Conservation (phyloP, 2,113 vertebrate species). For the Apaloderma vittatum region DNA sequence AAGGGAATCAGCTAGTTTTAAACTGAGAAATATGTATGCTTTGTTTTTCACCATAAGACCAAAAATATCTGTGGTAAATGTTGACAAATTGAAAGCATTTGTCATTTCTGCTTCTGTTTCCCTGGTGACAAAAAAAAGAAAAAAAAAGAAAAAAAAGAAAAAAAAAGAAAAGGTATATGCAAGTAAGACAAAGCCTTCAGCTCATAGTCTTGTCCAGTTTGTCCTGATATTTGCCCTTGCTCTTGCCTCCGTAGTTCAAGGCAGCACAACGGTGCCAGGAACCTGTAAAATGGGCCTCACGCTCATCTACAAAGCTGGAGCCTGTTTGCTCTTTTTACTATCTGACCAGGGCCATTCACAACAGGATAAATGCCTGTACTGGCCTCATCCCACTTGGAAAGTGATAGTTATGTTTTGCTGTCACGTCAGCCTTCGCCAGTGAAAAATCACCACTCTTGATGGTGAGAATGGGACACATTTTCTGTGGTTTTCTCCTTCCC, state of each 20-base stretch:
- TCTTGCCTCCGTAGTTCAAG: neutral
- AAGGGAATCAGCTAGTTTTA: neutral
- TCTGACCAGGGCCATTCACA: neutral
- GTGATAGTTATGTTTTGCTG: neutral
- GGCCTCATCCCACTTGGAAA: neutral
- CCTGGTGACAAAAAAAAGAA: constrained; percentile 4
- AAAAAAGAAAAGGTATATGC: neutral
- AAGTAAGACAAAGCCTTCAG: neutral
- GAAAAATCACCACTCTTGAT: neutral
- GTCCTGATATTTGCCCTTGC: neutral
- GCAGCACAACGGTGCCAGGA: neutral
- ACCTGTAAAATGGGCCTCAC: neutral
- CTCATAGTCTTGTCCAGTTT: neutral
- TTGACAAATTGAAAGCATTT: constrained; percentile 30
- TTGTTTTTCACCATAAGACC: constrained; percentile 24
- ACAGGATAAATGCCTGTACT: neutral
- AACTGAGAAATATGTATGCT: neutral
- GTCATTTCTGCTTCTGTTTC: constrained; percentile 58
- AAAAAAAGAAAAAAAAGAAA: neutral
- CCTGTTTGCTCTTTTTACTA: neutral
- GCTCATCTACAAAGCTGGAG: neutral
- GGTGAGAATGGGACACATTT: neutral
- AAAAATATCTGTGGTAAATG: neutral
- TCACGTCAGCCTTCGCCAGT: neutral
- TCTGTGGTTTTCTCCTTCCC: neutral